Conservation (phyloP, 2,888 invertebrate species). For the Apocheima hispidaria region DNA sequence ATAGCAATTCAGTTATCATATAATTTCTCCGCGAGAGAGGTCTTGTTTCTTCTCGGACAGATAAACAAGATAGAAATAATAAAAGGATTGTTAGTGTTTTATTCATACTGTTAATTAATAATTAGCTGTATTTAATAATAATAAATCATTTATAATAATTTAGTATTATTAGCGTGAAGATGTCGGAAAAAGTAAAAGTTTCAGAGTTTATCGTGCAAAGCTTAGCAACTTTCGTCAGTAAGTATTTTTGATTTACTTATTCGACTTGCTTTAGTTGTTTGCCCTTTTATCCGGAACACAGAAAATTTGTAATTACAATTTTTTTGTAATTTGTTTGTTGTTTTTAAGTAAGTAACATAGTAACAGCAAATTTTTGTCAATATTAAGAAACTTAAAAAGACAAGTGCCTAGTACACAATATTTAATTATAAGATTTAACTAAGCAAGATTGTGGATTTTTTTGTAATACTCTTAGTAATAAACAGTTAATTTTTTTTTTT, state of each 20-base stretch:
- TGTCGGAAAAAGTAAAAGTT: constrained; percentile 56
- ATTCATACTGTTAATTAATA: neutral
- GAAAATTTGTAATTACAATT: too few relatives aligned
- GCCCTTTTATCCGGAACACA: too few relatives aligned
- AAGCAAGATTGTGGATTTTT: too few relatives aligned
- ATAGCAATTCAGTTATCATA: constrained; percentile 10
- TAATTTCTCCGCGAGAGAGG: neutral
- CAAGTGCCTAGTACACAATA: too few relatives aligned
- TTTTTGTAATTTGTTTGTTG: neutral
- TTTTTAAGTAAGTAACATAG: too few relatives aligned
- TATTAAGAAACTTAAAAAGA: too few relatives aligned
- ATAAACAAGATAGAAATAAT: neutral
- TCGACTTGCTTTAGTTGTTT: too few relatives aligned
- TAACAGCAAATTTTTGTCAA: too few relatives aligned
- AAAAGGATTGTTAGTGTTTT: neutral
- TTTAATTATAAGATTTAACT: too few relatives aligned
- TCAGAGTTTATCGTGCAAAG: constrained; percentile 63
- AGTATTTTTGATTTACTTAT: constrained; percentile 46
- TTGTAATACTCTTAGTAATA: too few relatives aligned
- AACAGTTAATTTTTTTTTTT: too few relatives aligned
- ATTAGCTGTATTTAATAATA: neutral
- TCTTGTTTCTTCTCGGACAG: neutral
- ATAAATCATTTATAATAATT: too few relatives aligned
- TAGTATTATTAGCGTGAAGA: constrained; percentile 35
- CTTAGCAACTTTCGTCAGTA: constrained; percentile 61